Conservation (phyloP, 2,888 invertebrate genomes). For the Epinotia brunnichana region DNA sequence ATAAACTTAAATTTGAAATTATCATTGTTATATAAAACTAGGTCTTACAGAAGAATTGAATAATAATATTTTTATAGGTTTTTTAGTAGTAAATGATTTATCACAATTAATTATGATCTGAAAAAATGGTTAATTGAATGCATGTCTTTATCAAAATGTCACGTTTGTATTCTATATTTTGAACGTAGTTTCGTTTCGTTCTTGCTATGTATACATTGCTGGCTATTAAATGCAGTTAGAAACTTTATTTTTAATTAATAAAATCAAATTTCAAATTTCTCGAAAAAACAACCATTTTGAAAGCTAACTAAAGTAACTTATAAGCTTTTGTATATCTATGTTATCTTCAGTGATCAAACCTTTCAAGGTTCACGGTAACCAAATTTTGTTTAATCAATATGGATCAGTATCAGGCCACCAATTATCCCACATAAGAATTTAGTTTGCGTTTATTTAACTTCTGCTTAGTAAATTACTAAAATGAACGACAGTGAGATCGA, state of each 20-base stretch:
- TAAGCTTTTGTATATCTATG: not conserved
- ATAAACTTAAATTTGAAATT: not conserved
- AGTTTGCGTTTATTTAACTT: constrained; percentile 10
- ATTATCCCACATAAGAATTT: not conserved
- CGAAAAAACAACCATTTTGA: not conserved
- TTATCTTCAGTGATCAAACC: not conserved
- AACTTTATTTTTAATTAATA: no score
- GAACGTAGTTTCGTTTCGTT: constrained; percentile 19
- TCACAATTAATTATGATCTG: no score
- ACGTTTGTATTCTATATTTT: not conserved
- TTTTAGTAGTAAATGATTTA: no score
- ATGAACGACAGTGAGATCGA: constrained; percentile 80
- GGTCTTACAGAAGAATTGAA: no score
- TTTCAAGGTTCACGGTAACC: constrained; percentile 47
- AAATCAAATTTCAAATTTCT: not conserved
- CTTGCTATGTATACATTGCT: not conserved
- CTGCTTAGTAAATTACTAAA: constrained; percentile 40
- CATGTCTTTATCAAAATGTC: not conserved
- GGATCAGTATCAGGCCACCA: constrained; percentile 2
- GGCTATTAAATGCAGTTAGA: not conserved
- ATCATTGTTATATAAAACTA: not conserved
- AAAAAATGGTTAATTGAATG: not conserved
- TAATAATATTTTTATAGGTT: no score
- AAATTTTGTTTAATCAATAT: constrained; percentile 56
- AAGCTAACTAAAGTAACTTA: not conserved